These are phyloP conservation scores for Sitophilus oryzae DNA, from an alignment of 1,140 invertebrate species.

Conservation along the genomic window DNA sequence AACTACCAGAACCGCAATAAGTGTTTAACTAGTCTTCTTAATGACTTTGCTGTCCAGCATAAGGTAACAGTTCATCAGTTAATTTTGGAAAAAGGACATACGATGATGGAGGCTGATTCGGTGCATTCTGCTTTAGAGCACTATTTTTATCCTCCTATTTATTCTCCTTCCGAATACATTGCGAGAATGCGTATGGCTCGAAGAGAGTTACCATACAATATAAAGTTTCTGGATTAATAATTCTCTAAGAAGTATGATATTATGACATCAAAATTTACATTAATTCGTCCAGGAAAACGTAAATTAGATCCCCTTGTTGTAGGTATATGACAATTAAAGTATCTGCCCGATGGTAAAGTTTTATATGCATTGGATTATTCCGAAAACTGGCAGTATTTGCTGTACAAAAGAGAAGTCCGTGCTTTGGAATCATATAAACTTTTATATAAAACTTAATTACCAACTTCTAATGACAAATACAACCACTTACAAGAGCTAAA, in stretches of 20 bases:
- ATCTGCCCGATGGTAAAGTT: conserved; percentile 1
- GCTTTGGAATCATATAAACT: not conserved
- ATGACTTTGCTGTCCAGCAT: conserved; percentile 1
- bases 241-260: not conserved
- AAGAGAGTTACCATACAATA: conserved; percentile 2
- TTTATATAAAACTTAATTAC: conserved; percentile 1
- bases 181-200: conserved; percentile 5
- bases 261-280: not conserved
- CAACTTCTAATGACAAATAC: not conserved
- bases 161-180: conserved; percentile 3
- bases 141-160: conserved; percentile 1
- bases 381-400: not conserved
- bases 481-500: not conserved
- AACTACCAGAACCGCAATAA: conserved; percentile 6
- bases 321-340: not conserved
- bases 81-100: conserved; percentile 2
- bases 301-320: not conserved
- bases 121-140: conserved; percentile 8
- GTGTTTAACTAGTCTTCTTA: not conserved
- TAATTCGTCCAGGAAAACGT: conserved; percentile 3
- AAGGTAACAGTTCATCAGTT: conserved; percentile 1
- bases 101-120: conserved; percentile 1
- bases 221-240: conserved; percentile 3
- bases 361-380: not conserved
- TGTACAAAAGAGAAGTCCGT: not conserved